A percentile compares a stretch with the other conserved stretches of the same genome.
Conservation (phyloP, 2,888 invertebrate species). For the Steinernema carpocapsae region DNA sequence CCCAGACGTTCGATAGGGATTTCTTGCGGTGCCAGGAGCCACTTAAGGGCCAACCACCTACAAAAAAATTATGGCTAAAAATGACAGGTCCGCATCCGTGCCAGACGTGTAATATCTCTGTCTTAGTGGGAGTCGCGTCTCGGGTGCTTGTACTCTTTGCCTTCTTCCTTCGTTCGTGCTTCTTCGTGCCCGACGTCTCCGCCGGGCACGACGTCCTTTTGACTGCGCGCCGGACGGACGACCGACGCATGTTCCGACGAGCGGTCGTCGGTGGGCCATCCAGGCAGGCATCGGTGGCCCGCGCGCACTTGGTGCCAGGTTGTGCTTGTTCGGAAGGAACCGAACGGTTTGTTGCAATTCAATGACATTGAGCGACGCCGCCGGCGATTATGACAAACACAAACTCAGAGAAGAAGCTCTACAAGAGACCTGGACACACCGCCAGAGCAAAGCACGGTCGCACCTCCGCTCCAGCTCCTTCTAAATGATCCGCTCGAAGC, state of each 20-base stretch:
- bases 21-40: not conserved
- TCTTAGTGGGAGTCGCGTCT: not conserved
- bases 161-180: constrained; percentile 31
- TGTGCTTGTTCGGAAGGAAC: constrained; percentile 27
- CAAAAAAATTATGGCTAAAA: constrained; percentile 4
- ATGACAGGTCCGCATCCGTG: constrained; percentile 27
- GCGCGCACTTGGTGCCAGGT: constrained; percentile 30
- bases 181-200: constrained; percentile 29
- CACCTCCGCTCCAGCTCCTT: not conserved
- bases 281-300: constrained; percentile 30
- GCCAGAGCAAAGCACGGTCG: not conserved
- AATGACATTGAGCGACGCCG: not conserved
- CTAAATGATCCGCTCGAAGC: constrained; percentile 1
- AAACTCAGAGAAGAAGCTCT: not conserved
- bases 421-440: constrained; percentile 18
- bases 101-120: constrained; percentile 27
- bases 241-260: constrained; percentile 1
- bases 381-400: not conserved
- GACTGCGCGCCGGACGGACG: not conserved
- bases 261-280: constrained; percentile 18
- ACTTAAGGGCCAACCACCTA: constrained; percentile 7
- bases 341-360: constrained; percentile 33
- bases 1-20: too few species aligned
- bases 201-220: constrained; percentile 21
- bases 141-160: constrained; percentile 27